phyloP scores from a whole-genome alignment of 2,113 vertebrate genomes.

The Haemorhous mexicanus region DNA sequence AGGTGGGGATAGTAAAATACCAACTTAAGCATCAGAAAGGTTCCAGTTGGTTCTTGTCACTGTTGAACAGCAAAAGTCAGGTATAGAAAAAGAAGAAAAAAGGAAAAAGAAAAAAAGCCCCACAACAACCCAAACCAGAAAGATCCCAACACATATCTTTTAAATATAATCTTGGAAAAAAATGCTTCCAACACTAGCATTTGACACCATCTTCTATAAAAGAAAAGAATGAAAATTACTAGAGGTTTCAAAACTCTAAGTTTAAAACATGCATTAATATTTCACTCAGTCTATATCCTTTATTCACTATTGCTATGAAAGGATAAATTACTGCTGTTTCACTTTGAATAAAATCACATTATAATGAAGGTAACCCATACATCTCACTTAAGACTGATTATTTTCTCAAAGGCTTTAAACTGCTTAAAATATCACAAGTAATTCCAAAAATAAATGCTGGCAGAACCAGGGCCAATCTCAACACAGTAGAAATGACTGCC shows the following conservation, averaged over 20 bases:
- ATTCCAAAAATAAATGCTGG: neutral
- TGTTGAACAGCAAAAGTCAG: neutral
- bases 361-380: neutral
- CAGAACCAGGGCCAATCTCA: neutral
- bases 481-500: neutral
- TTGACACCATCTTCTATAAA: neutral
- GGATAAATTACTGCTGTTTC: neutral
- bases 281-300: neutral
- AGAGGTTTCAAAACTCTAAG: neutral
- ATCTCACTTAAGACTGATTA: neutral
- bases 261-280: neutral
- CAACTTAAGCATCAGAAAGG: neutral
- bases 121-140: neutral
- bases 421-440: neutral
- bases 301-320: neutral
- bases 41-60: neutral
- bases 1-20: neutral
- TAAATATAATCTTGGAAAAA: neutral
- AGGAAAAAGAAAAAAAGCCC: fast-evolving
- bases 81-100: neutral
- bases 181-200: neutral
- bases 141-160: neutral
- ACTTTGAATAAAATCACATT: neutral
- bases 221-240: neutral
- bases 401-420: conserved; percentile 16